Conservation (phyloP, 2,113 vertebrate species). For the Odocoileus hemionus region DNA sequence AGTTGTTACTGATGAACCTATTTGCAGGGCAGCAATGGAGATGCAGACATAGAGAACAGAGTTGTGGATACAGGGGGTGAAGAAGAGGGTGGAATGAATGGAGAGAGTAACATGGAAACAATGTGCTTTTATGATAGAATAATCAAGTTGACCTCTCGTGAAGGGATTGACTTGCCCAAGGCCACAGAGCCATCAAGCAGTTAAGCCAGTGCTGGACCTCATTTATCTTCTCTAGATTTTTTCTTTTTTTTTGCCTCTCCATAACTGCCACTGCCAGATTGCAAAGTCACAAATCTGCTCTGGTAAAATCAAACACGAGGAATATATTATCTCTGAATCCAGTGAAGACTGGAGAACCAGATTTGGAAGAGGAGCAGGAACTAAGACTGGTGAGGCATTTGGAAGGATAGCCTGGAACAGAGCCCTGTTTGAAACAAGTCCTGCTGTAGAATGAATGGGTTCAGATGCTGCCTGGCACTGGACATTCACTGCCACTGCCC, state of each 20-base stretch:
- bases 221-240: not conserved
- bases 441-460: not conserved
- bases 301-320: not conserved
- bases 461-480: not conserved
- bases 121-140: not conserved
- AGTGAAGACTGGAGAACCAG: not conserved
- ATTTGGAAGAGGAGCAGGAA: not conserved
- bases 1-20: not conserved
- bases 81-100: not conserved
- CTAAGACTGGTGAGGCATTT: not conserved
- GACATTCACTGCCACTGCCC: rapidly evolving
- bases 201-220: not conserved
- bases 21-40: not conserved
- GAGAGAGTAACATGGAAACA: not conserved
- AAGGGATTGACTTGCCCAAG: not conserved
- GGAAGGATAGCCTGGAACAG: not conserved
- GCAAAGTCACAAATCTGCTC: not conserved
- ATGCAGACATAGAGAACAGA: not conserved
- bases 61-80: not conserved
- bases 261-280: not conserved
- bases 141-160: not conserved
- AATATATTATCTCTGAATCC: not conserved
- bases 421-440: not conserved
- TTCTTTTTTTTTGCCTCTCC: not conserved
- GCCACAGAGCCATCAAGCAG: not conserved